Conservation (phyloP, 2,797 vertebrate genomes). For the Acestrorhynchus altus region DNA sequence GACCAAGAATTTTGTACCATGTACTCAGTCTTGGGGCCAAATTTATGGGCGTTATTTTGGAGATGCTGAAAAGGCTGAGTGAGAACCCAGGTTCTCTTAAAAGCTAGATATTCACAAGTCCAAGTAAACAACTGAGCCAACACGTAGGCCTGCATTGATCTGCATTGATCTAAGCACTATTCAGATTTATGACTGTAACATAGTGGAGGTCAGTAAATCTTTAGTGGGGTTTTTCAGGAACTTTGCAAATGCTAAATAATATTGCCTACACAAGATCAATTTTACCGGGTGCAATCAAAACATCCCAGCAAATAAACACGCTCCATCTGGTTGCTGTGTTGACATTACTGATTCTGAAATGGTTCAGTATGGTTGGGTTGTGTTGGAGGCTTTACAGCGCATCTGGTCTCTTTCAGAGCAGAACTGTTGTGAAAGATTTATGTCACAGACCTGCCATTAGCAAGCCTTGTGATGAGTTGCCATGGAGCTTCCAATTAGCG, state of each 20-base stretch:
- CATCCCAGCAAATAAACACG: conserved; percentile 70
- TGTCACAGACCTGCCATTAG: conserved; percentile 65
- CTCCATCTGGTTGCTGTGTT: conserved; percentile 72
- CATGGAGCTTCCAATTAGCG: conserved; percentile 67
- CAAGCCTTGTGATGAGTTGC: conserved; percentile 65
- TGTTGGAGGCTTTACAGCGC: conserved; percentile 64
- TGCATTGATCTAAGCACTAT: conserved; percentile 25
- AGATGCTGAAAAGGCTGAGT: conserved; percentile 21
- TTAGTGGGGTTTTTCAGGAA: conserved; percentile 41
- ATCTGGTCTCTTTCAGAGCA: conserved; percentile 71
- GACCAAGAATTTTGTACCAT: conserved; percentile 34
- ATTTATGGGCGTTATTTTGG: conserved; percentile 24
- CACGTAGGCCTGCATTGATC: conserved; percentile 2
- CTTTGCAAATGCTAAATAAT: conserved; percentile 49
- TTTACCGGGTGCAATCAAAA: conserved; percentile 69
- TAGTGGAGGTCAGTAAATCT: conserved; percentile 27
- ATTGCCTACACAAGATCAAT: conserved; percentile 65
- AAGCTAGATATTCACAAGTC: conserved; percentile 23
- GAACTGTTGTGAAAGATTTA: conserved; percentile 66
- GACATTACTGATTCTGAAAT: conserved; percentile 72
- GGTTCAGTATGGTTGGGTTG: conserved; percentile 67
- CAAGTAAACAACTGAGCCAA: conserved; percentile 4
- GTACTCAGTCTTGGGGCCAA: conserved; percentile 8
- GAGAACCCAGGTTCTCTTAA: background rate
- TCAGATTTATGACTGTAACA: conserved; percentile 9